Conservation (phyloP, 2,888 invertebrate genomes). For the Spisula subtruncata region DNA sequence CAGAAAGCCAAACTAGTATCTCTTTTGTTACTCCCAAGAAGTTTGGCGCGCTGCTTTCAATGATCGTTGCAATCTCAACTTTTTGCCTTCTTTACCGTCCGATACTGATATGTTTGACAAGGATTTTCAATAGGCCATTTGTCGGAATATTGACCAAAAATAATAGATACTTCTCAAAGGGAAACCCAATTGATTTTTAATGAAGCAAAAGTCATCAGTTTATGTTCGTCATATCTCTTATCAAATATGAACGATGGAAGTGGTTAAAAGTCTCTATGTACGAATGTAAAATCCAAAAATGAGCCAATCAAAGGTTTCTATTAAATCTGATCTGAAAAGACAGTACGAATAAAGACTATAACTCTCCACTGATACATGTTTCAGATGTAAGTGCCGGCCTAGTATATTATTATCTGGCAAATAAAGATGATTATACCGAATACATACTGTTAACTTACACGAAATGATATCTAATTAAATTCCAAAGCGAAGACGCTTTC, state of each 20-base stretch:
- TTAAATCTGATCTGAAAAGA: constrained; percentile 61
- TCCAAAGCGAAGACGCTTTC: constrained; percentile 37
- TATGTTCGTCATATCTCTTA: constrained; percentile 59
- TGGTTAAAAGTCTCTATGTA: constrained; percentile 51
- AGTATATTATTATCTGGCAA: constrained; percentile 56
- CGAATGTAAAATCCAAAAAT: constrained; percentile 69
- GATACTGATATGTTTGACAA: constrained; percentile 29
- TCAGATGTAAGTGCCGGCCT: constrained; percentile 52
- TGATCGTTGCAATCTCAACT: constrained; percentile 29
- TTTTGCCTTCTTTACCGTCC: constrained; percentile 3
- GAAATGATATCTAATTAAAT: constrained; percentile 50
- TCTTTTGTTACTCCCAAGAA: constrained; percentile 25
- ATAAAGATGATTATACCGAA: constrained; percentile 46
- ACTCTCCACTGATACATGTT: constrained; percentile 57
- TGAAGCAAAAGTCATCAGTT: constrained; percentile 57
- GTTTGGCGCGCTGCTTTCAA: neutral
- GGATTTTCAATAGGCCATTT: constrained; percentile 69
- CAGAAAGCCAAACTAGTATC: neutral
- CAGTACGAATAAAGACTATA: constrained; percentile 49
- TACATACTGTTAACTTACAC: constrained; percentile 47
- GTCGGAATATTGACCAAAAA: constrained; percentile 55
- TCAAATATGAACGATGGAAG: constrained; percentile 66
- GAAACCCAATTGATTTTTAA: constrained; percentile 57
- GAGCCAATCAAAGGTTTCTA: constrained; percentile 66
- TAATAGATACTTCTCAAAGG: constrained; percentile 43